Evolutionary conservation across 2,888 invertebrate species (phyloP), one percentile per base, ranked within the genome.

Genomic region (Campoplex nolae): DNA sequence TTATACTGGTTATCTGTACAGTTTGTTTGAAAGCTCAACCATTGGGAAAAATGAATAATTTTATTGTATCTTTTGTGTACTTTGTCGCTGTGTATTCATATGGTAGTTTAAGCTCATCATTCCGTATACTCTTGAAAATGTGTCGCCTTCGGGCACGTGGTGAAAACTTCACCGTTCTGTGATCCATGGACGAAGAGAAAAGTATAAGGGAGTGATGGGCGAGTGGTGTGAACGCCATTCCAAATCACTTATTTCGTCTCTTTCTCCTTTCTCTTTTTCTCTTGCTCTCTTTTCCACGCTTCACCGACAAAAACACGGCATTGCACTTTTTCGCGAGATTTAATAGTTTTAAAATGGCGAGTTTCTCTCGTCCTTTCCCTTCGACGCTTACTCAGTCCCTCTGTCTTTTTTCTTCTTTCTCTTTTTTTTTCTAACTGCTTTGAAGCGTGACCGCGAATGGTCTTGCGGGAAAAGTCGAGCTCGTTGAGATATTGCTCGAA

Each of bases 241-340:
- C 85, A 65, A 80, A 88, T 88, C 88, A 85, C 87, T 77, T 87
- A 86, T 70, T 74, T 79, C 16, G 38, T 67, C 67, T 70, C 58
- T 74, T 74, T 48, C 73, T 74, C 1, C 75, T 79, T 71, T 73
- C 67, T 67, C 71, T 82, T 71, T 54, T 16, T 38, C 71, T 82
- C 67, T 67, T 75, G 16, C 48, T 70, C 77, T 88, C 28, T 83
- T 78, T 85, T 70, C 84, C 87, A 83, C 73, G 84, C 73, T 62
- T 84, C 84, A 68, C 56, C 70, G 78, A 67, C 79, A 82, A 84
- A 87, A 88, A 90, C 90, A 89, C 88, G 89, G 89, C 88, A 90
- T 89, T 88, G 91, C 90, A 89, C 89, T 90, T 90, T 90, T 91
- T 90, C 88, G 85, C 38, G 79, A 80, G 86, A 83, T 89, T 90